A percentile compares a stretch with the other conserved stretches of the same genome.
Evolutionary conservation across 1,140 invertebrate genomes (phyloP).

Genomic region (Cyclina sinensis): DNA sequence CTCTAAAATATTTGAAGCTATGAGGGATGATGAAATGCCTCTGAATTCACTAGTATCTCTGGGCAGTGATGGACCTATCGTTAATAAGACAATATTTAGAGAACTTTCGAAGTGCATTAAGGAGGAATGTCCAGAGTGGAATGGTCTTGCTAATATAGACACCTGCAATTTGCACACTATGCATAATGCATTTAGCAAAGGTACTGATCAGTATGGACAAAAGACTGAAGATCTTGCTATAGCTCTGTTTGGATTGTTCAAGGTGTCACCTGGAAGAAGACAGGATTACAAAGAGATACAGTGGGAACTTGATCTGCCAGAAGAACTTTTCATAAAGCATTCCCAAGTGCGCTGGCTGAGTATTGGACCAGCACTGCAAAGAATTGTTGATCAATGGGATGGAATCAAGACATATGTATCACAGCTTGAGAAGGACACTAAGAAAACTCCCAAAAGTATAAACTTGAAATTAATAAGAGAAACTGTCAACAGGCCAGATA

Average conservation of each 20-base stretch:
- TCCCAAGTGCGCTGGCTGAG: neutral
- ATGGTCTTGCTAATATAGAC: slow-evolving; percentile 10
- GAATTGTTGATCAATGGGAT: too few relatives aligned
- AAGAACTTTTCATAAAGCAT: neutral
- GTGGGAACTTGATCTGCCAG: neutral
- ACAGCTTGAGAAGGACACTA: too few relatives aligned
- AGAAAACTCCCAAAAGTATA: too few relatives aligned
- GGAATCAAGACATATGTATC: too few relatives aligned
- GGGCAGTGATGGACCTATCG: too few relatives aligned
- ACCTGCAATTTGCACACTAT: slow-evolving; percentile 8
- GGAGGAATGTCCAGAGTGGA: neutral
- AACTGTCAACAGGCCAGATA: too few relatives aligned
- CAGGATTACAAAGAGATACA: neutral
- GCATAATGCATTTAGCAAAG: slow-evolving; percentile 24
- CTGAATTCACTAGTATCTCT: too few relatives aligned
- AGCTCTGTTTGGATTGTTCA: neutral
- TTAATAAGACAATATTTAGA: too few relatives aligned
- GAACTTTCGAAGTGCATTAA: too few relatives aligned
- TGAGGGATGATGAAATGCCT: too few relatives aligned
- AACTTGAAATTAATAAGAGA: too few relatives aligned
- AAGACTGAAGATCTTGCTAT: neutral
- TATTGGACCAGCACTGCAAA: neutral
- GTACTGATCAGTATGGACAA: neutral
- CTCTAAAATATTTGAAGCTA: too few relatives aligned
- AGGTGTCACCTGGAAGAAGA: neutral